A percentile compares a stretch with the other conserved stretches of the same genome.
phyloP scores from a whole-genome alignment of 2,888 invertebrate species.

The Trichacis sp. region DNA sequence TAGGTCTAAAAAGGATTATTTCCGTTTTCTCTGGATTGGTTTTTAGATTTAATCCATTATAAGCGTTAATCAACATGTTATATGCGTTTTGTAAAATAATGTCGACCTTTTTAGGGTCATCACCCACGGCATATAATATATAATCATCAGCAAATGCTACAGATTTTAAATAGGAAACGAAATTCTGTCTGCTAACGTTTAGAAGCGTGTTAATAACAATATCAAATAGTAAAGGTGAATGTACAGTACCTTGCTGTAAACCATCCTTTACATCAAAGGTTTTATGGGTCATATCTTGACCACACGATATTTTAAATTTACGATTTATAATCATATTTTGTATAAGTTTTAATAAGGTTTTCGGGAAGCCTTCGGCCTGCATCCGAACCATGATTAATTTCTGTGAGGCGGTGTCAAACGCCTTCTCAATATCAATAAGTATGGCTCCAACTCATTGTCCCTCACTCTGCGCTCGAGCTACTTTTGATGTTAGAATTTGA shows the following conservation, averaged over 20 bases:
- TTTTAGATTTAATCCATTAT: no score
- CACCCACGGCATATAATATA: conserved; percentile 8
- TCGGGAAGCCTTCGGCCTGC: conserved; percentile 24
- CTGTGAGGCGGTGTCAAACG: no score
- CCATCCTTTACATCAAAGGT: conserved; percentile 24
- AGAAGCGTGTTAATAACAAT: conserved; percentile 31
- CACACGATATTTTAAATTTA: conserved; percentile 12
- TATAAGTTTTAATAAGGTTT: conserved; percentile 16
- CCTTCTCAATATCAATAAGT: no score
- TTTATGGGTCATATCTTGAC: neutral
- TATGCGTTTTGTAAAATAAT: no score
- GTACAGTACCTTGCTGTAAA: conserved; percentile 39
- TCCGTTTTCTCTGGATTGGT: no score
- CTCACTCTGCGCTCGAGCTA: conserved; percentile 6
- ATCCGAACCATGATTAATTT: conserved; percentile 23
- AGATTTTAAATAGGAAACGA: neutral
- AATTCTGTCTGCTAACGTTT: conserved; percentile 30
- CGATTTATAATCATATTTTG: conserved; percentile 22
- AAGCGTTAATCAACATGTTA: no score
- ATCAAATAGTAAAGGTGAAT: conserved; percentile 35
- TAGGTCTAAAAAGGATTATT: no score
- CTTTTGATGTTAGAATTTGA: conserved; percentile 13
- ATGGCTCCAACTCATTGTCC: conserved; percentile 16
- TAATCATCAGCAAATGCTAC: conserved; percentile 40
- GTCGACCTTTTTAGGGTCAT: neutral